These are phyloP conservation scores for Eolophus roseicapilla DNA, from an alignment of 2,113 vertebrate genomes.

Conservation along the genomic window DNA sequence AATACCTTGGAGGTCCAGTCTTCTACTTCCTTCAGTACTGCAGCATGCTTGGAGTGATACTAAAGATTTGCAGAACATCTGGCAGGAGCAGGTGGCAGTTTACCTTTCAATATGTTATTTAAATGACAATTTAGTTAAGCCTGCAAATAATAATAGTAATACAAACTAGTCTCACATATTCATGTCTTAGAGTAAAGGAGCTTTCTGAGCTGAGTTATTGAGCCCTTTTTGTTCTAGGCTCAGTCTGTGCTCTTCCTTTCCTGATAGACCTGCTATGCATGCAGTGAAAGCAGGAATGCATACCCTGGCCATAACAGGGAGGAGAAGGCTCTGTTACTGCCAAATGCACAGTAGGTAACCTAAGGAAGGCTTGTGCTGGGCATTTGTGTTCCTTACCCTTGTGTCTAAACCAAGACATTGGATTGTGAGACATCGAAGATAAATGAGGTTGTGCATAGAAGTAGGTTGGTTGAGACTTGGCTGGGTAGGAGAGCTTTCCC, in stretches of 20 bases:
- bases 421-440: not conserved
- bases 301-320: fast-evolving
- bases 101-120: constrained; percentile 70
- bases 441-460: not conserved
- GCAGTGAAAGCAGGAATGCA: not conserved
- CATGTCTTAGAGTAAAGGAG: not conserved
- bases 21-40: not conserved
- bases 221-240: not conserved
- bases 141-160: constrained; percentile 59
- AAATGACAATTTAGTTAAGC: constrained; percentile 63
- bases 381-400: not conserved
- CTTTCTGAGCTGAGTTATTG: not conserved
- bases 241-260: not conserved
- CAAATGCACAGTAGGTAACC: fast-evolving
- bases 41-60: not conserved
- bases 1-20: constrained; percentile 6
- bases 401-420: fast-evolving
- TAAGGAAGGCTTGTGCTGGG: not conserved
- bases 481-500: not conserved
- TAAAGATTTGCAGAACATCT: constrained; percentile 69
- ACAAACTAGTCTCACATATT: constrained; percentile 26
- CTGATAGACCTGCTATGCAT: not conserved
- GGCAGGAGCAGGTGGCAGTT: constrained; percentile 60
- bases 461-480: not conserved
- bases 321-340: not conserved